Base-by-base conservation (phyloP, 2,888 invertebrate genomes). In the Achlya flavicornis region DNA sequence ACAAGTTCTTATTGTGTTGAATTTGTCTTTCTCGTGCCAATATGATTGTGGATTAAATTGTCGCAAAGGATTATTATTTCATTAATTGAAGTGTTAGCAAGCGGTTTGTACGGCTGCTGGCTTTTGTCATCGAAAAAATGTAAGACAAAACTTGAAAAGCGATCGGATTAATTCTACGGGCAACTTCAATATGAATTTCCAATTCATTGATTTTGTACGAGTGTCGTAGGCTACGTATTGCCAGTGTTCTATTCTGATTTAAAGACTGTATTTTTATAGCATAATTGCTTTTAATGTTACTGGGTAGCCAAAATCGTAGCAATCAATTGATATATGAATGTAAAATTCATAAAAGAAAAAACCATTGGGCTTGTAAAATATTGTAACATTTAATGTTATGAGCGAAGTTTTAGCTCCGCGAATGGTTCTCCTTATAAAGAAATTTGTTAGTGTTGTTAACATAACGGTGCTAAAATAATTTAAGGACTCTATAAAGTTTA, bases 391-490 rank as follows among this genome's bases (percentile, higher is more conserved):
- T 77, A 68, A 82, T 82, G 73, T 85, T 82, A 88, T 76, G 85
- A 77, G 73, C 67, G 64, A 87, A 89, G 83, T 88, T 87, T 62
- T 68, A 53, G 72, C 75, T 76, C 78, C 73, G 65, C 76, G 70
- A 84, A 79, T 81, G 84, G 80, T 85, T 86, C 85, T 83, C 81
- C 76, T 86, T 85, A 84, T 81, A 83, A 87, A 86, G 85, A 85
- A 86, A 89, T 88, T 87, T 85, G 86, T 87, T 86, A 84, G 85
- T 87, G 83, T 86, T 86, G 86, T 89, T 87, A 87, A 85, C 84
- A 84, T 85, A 87, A 88, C 81, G 85, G 84, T 77, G 87, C 84
- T 87, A 85, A 89, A 89, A 89, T 90, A 87, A 92, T 91, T 89
- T 89, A 90, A 86, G 83, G 79, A 78, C 77, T 81, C 81, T 70